phyloP scores from a whole-genome alignment of 2,888 invertebrate genomes.

The Esperia sulphurella region DNA sequence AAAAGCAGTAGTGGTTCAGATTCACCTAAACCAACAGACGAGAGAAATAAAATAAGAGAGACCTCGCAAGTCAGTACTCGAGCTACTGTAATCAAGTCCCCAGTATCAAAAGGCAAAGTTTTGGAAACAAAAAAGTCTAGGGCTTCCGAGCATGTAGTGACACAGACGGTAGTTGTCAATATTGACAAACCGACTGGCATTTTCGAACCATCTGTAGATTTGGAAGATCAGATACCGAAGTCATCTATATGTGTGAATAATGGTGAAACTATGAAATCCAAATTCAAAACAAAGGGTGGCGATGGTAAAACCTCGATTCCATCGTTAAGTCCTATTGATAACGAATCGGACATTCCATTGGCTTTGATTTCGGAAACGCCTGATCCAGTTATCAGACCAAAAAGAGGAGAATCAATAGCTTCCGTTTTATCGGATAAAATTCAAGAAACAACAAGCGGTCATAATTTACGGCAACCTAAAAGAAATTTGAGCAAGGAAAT shows the following conservation, averaged over 20 bases:
- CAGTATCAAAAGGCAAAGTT: slow-evolving; percentile 72
- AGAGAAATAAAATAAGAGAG: slow-evolving; percentile 58
- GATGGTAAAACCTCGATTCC: slow-evolving; percentile 42
- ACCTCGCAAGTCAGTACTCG: slow-evolving; percentile 62
- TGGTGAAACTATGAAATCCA: slow-evolving; percentile 48
- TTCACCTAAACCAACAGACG: slow-evolving; percentile 41
- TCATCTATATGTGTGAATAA: slow-evolving; percentile 73
- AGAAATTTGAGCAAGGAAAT: slow-evolving; percentile 57
- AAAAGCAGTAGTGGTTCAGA: slow-evolving; percentile 46
- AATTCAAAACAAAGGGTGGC: slow-evolving; percentile 45
- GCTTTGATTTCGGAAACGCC: slow-evolving; percentile 63
- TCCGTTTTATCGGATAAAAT: slow-evolving; percentile 72
- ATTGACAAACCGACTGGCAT: slow-evolving; percentile 82
- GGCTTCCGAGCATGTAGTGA: slow-evolving; percentile 37
- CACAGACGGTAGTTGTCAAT: slow-evolving; percentile 55
- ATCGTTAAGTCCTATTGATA: slow-evolving; percentile 53
- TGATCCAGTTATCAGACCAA: slow-evolving; percentile 59
- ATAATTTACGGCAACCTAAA: slow-evolving; percentile 68
- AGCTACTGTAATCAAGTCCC: slow-evolving; percentile 79
- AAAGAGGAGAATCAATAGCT: slow-evolving; percentile 69
- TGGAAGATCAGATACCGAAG: slow-evolving; percentile 83
- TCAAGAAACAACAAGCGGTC: slow-evolving; percentile 63
- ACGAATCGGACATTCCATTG: slow-evolving; percentile 64
- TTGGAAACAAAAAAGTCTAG: slow-evolving; percentile 68
- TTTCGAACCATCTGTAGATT: slow-evolving; percentile 84